A percentile compares a stretch with the other conserved stretches of the same genome.
Conservation (phyloP, 2,797 vertebrate genomes). For the Florisuga fusca region DNA sequence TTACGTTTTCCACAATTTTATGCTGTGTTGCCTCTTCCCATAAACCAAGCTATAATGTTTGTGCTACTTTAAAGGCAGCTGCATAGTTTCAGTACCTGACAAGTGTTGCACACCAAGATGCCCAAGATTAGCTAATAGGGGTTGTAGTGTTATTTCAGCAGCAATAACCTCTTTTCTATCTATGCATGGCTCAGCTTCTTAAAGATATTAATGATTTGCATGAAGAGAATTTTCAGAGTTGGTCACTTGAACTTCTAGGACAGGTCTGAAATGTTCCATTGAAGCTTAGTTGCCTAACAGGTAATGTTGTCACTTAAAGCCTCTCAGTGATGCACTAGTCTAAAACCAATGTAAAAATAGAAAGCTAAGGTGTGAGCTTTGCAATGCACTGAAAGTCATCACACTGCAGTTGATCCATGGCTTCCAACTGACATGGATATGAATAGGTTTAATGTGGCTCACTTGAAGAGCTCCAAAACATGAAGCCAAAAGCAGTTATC, state of each 20-base stretch:
- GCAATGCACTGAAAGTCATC: not conserved
- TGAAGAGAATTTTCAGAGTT: not conserved
- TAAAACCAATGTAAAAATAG: not conserved
- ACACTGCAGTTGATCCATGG: not conserved
- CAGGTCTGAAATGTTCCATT: not conserved
- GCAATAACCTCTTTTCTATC: not conserved
- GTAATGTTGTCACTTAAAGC: not conserved
- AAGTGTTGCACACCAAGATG: not conserved
- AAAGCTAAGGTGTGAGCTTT: not conserved
- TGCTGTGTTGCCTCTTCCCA: constrained; percentile 10
- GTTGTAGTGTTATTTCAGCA: not conserved
- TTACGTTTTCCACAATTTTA: not conserved
- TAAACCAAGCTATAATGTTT: not conserved
- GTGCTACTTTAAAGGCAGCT: not conserved
- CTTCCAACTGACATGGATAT: not conserved
- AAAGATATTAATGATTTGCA: not conserved
- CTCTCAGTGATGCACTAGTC: not conserved
- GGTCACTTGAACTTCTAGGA: not conserved
- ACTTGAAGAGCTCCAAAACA: not conserved
- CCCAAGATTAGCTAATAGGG: not conserved
- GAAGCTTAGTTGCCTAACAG: not conserved
- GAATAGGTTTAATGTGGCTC: not conserved
- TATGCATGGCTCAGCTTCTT: not conserved
- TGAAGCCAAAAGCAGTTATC: not conserved
- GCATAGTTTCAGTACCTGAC: not conserved